Evolutionary conservation across 2,797 vertebrate genomes (phyloP).

Genomic region (Balearica regulorum): DNA sequence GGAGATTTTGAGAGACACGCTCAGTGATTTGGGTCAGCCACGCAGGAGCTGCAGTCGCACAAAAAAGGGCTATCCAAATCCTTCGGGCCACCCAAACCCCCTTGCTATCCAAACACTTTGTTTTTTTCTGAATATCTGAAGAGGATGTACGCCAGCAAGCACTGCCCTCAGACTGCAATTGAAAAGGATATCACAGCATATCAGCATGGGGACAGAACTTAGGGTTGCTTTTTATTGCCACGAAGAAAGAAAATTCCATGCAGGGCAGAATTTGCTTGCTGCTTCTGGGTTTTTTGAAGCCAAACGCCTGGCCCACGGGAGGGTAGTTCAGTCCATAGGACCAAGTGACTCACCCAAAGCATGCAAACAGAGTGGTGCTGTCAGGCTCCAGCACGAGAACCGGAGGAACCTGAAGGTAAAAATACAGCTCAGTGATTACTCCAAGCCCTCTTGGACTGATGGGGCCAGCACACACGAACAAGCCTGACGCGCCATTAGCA

Average conservation of each 20-base stretch:
- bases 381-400: not conserved
- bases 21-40: not conserved
- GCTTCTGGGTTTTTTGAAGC: not conserved
- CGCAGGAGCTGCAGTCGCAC: not conserved
- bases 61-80: not conserved
- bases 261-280: not conserved
- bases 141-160: not conserved
- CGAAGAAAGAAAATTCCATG: not conserved
- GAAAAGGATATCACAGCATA: not conserved
- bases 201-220: not conserved
- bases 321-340: not conserved
- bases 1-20: not conserved
- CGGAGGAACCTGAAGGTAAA: not conserved
- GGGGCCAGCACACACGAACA: not conserved
- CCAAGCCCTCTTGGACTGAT: not conserved
- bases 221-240: not conserved
- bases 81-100: not conserved
- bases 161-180: fast-evolving
- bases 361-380: not conserved
- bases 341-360: not conserved
- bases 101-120: not conserved
- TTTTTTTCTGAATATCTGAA: not conserved
- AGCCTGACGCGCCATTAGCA: not conserved
- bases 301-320: not conserved
- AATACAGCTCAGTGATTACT: not conserved